Conservation (phyloP, 2,797 vertebrate genomes). For the Pangasius krempfi region DNA sequence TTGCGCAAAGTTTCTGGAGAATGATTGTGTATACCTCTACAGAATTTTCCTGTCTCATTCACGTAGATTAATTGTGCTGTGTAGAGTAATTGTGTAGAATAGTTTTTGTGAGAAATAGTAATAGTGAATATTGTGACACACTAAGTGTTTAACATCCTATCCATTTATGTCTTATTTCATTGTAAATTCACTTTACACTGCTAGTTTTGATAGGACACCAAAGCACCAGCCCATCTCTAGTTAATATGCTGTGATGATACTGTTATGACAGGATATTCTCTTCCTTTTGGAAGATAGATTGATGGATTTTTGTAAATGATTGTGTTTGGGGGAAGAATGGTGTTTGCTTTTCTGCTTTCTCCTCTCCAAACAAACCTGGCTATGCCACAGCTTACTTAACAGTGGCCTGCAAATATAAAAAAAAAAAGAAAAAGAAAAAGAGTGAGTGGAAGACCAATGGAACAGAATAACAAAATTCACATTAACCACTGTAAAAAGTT, state of each 20-base stretch:
- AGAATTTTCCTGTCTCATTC: background rate
- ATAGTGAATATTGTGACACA: background rate
- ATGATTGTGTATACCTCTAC: background rate
- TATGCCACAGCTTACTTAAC: conserved; percentile 59
- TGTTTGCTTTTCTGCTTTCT: conserved; percentile 75
- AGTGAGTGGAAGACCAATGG: background rate
- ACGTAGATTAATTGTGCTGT: background rate
- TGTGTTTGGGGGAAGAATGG: conserved; percentile 70
- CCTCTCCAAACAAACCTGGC: conserved; percentile 70
- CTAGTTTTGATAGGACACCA: conserved; percentile 60
- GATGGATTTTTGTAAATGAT: background rate
- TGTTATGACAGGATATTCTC: background rate
- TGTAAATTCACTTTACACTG: background rate
- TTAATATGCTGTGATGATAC: conserved; percentile 63
- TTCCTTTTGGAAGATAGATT: background rate
- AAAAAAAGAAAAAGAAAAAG: background rate
- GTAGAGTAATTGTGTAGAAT: background rate
- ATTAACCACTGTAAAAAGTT: conserved; percentile 57
- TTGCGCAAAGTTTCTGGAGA: background rate
- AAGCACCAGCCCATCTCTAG: conserved; percentile 77
- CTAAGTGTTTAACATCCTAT: background rate
- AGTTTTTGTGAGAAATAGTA: background rate
- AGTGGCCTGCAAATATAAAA: background rate
- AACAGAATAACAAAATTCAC: conserved; percentile 18
- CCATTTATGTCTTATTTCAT: background rate